Evolutionary conservation across 2,797 vertebrate species (phyloP), one percentile per base, ranked within the genome.

Genomic region (Pangasius mekongensis): DNA sequence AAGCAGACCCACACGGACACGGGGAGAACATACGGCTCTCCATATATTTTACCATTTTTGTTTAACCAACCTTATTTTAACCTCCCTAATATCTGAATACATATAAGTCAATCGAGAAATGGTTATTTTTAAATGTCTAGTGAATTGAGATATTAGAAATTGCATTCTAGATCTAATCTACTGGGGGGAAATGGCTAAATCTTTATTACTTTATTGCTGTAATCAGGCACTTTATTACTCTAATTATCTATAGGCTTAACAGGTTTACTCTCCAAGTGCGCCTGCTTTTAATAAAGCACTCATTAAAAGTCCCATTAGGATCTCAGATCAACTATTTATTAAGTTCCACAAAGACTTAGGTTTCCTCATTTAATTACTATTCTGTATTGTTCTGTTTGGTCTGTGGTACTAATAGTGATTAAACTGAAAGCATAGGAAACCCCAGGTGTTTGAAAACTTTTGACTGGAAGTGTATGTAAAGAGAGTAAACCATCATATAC

Each of bases 181-280:
- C 9, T 8, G n/a, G n/a, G 43, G 5, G 20, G 0, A 16, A 62
- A 82, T 27, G 13, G 58, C 6, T 1, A 82, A 64, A 62, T 64
- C 22, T 82, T 43, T 62, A 82, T 83, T 30, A 47, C 18, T 54
- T 64, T 52, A 66, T 49, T 49, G 82, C 82, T 64, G 39, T 36
- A 83, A 66, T 49, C n/a, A 83, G 60, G 43, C 82, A 30, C 16
- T 83, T 83, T 83, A 83, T 83, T 83, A 66, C 27, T 66, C 7
- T 30, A 83, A 66, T 83, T 66, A 83, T 83, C 80, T 83, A 64
- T 83, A 64, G 27, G 16, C 39, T 20, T 66, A 66, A 83, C n/a
- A 5, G 81, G 43, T 49, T 83, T 83, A 66, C 39, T 64, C 60
- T 66, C 24, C 24, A 64, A 83, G 24, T 3, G 58, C 9, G 24